A percentile compares a stretch with the other conserved stretches of the same genome.
Conservation (phyloP, 1,140 invertebrate species). For the Drosophila mauritiana region DNA sequence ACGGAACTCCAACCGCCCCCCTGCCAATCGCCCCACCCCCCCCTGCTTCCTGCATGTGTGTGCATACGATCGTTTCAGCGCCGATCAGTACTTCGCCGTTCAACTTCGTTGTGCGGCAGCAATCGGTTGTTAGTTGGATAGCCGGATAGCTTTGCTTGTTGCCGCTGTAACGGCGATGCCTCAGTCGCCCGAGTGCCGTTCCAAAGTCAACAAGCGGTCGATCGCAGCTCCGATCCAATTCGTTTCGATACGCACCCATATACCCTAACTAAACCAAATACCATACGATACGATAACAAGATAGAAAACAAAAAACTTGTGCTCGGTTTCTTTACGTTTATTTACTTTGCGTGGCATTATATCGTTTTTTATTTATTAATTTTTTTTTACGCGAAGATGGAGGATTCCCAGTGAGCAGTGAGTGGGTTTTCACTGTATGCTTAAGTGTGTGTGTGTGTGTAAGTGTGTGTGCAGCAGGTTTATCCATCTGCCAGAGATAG, state of each 20-base stretch:
- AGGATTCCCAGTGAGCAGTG: constrained; percentile 21
- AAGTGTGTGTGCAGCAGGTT: background rate
- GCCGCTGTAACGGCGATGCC: constrained; percentile 27
- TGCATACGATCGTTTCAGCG: background rate
- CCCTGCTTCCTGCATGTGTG: background rate
- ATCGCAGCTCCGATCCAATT: constrained; percentile 26
- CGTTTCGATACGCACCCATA: constrained; percentile 13
- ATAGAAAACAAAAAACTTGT: background rate
- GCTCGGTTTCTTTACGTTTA: constrained; percentile 6
- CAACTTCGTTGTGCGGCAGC: constrained; percentile 25
- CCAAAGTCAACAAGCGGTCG: constrained; percentile 74
- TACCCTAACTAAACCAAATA: background rate
- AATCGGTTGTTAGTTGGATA: constrained; percentile 1
- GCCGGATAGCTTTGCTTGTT: constrained; percentile 60
- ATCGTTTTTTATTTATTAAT: background rate
- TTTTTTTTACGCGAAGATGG: background rate
- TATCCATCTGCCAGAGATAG: constrained; percentile 29
- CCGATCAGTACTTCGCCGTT: constrained; percentile 30
- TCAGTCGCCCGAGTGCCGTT: constrained; percentile 75
- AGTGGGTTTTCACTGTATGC: constrained; percentile 2
- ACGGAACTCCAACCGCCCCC: no score
- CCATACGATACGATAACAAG: constrained; percentile 1
- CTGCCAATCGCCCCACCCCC: background rate
- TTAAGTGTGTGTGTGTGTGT: no score
- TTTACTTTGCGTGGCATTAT: constrained; percentile 4